phyloP scores from a whole-genome alignment of 2,113 vertebrate species.

The Oreochromis niloticus region DNA sequence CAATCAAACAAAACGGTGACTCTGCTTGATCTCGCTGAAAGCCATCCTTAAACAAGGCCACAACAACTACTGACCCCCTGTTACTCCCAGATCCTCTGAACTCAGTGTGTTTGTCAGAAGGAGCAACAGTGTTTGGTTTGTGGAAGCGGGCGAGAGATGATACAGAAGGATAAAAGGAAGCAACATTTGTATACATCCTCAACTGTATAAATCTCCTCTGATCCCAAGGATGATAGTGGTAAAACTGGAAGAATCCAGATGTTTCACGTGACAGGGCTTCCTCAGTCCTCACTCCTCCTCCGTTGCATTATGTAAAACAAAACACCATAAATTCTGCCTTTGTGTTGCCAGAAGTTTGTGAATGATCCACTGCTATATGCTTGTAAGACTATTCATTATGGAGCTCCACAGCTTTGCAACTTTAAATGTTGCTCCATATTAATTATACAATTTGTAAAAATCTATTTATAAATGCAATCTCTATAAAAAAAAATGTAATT shows the following conservation, averaged over 20 bases:
- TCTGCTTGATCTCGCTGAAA: constrained; percentile 63
- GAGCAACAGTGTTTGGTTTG: constrained; percentile 46
- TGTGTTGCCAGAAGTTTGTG: not conserved
- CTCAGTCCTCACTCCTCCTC: not conserved
- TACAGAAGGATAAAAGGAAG: constrained; percentile 41
- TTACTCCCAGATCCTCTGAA: constrained; percentile 65
- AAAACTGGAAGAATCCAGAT: not conserved
- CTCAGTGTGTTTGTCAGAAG: constrained; percentile 40
- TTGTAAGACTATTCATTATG: not conserved
- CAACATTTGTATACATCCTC: constrained; percentile 43
- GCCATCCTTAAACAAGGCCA: constrained; percentile 63
- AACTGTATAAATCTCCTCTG: constrained; percentile 23
- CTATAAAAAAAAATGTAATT: not conserved
- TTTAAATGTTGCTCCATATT: not conserved
- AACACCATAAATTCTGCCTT: not conserved
- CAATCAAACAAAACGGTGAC: constrained; percentile 70
- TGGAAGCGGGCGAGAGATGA: constrained; percentile 32
- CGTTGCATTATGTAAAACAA: not conserved
- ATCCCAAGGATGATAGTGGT: not conserved
- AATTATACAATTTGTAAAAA: not conserved
- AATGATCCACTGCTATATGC: constrained; percentile 10
- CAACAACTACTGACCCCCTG: constrained; percentile 35
- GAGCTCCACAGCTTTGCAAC: not conserved
- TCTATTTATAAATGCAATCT: not conserved
- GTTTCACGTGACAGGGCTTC: not conserved